phyloP scores from a whole-genome alignment of 2,888 invertebrate genomes.

The Aspidiotus rigidus region DNA sequence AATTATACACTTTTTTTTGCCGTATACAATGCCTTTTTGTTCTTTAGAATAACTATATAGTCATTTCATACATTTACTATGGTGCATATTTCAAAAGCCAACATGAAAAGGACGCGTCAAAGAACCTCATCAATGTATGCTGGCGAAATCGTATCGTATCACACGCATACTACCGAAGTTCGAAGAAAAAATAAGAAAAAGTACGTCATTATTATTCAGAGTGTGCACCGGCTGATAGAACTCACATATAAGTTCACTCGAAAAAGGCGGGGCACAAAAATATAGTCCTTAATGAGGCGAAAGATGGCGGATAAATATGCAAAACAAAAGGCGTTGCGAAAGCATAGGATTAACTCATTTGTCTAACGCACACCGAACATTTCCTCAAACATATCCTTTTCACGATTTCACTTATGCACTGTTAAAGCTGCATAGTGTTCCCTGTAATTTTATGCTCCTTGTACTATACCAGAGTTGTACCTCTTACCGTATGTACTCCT shows the following conservation, averaged over 20 bases:
- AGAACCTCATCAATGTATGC: no score
- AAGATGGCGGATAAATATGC: conserved; percentile 33
- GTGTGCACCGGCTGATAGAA: conserved; percentile 29
- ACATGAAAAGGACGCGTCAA: no score
- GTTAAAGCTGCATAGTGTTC: background rate
- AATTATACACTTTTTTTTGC: no score
- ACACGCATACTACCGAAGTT: no score
- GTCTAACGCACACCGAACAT: conserved; percentile 22
- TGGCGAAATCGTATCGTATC: no score
- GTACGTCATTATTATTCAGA: conserved; percentile 27
- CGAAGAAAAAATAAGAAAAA: conserved; percentile 4
- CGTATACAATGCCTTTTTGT: no score
- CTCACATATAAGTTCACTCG: conserved; percentile 33
- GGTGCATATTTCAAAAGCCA: no score
- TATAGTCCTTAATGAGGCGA: conserved; percentile 31
- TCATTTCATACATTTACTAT: no score
- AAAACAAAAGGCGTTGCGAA: conserved; percentile 32
- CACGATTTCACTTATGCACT: background rate
- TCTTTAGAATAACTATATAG: no score
- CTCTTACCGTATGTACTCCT: background rate
- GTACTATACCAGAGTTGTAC: background rate
- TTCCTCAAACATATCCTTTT: conserved; percentile 20
- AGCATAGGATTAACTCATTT: conserved; percentile 31
- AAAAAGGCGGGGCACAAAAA: conserved; percentile 33
- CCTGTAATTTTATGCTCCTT: background rate